These are phyloP conservation scores for Pachymerium ferrugineum DNA, from an alignment of 2,888 invertebrate species.

Conservation along the genomic window DNA sequence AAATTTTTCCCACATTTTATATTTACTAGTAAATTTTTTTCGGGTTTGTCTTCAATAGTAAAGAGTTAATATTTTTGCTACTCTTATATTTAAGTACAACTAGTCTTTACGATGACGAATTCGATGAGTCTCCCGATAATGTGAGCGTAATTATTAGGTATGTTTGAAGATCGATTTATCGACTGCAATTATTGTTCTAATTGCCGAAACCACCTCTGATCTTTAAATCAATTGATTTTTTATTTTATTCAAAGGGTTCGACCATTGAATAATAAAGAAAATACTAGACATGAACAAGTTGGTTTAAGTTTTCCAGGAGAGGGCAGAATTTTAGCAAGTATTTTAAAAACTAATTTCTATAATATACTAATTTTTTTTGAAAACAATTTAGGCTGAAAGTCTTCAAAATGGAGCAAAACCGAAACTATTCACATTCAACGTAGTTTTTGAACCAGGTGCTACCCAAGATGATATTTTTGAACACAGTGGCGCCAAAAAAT, in stretches of 20 bases:
- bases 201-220: no score
- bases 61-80: no score
- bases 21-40: no score
- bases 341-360: neutral
- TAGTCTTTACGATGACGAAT: neutral
- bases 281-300: neutral
- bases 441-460: constrained; percentile 87
- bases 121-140: constrained; percentile 22
- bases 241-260: constrained; percentile 30
- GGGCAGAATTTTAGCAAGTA: constrained; percentile 37
- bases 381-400: constrained; percentile 44
- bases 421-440: constrained; percentile 88
- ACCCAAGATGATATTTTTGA: constrained; percentile 77
- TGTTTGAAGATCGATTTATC: neutral
- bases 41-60: no score
- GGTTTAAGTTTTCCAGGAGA: constrained; percentile 37
- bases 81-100: neutral
- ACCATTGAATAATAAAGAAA: constrained; percentile 31
- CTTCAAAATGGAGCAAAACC: constrained; percentile 60
- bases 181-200: neutral
- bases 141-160: constrained; percentile 31
- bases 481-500: constrained; percentile 80
- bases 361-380: neutral
- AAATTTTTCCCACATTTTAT: no score
- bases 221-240: neutral